phyloP scores from a whole-genome alignment of 2,113 vertebrate genomes.

The Xiphophorus maculatus region DNA sequence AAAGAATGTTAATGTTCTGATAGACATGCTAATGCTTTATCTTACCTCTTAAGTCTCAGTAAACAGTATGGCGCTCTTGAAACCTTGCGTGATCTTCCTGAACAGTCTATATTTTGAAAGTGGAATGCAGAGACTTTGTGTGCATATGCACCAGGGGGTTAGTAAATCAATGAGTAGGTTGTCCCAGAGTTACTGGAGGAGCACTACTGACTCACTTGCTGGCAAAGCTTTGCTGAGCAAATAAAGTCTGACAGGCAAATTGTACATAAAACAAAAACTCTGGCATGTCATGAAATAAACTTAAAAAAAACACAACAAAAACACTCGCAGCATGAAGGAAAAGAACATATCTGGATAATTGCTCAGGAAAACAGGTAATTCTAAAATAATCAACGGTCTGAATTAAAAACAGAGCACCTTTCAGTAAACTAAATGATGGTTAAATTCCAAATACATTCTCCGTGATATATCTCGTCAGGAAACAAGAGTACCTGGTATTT shows the following conservation, averaged over 20 bases:
- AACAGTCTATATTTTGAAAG: slow-evolving; percentile 50
- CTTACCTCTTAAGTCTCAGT: slow-evolving; percentile 11
- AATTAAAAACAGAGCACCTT: background rate
- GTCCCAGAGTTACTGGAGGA: slow-evolving; percentile 52
- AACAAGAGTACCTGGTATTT: slow-evolving; percentile 34
- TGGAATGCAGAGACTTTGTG: slow-evolving; percentile 49
- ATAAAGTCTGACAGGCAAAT: slow-evolving; percentile 61
- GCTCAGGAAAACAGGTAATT: slow-evolving; percentile 25
- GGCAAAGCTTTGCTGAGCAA: slow-evolving; percentile 48
- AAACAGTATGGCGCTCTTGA: slow-evolving; percentile 22
- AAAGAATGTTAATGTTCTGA: background rate
- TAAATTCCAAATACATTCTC: slow-evolving; percentile 5
- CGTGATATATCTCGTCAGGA: slow-evolving; percentile 25
- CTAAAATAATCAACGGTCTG: slow-evolving; percentile 16
- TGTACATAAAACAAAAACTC: slow-evolving; percentile 52
- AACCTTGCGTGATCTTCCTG: slow-evolving; percentile 35
- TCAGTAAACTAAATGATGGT: slow-evolving; percentile 7
- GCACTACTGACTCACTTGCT: slow-evolving; percentile 66
- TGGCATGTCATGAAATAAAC: slow-evolving; percentile 40
- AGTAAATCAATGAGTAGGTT: slow-evolving; percentile 57
- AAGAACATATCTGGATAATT: slow-evolving; percentile 36
- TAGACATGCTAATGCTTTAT: background rate
- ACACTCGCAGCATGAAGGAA: slow-evolving; percentile 25
- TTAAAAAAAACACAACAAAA: slow-evolving; percentile 35
- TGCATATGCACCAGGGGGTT: slow-evolving; percentile 57